Evolutionary conservation across 1,140 invertebrate genomes (phyloP).

Genomic region (Magallana ariakensis): DNA sequence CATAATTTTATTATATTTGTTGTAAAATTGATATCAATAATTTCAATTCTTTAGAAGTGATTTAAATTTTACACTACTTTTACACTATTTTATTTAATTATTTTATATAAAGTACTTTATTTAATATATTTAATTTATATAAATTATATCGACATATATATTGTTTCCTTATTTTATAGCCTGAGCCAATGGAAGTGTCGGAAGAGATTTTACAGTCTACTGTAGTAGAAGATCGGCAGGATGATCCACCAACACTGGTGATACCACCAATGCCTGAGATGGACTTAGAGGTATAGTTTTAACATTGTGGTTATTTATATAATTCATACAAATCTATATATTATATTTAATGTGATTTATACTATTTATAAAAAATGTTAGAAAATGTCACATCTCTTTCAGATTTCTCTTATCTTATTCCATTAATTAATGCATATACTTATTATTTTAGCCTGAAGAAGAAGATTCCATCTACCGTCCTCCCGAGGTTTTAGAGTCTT

Average conservation of each 20-base stretch:
- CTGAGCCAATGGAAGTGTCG: background rate
- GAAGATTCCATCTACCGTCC: background rate
- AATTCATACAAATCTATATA: background rate
- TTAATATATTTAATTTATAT: background rate
- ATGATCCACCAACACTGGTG: background rate
- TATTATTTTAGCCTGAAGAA: background rate
- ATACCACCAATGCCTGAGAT: background rate
- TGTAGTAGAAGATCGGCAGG: background rate
- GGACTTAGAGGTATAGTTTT: background rate
- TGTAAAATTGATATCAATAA: background rate
- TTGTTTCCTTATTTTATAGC: background rate
- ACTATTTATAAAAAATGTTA: no score
- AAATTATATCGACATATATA: background rate
- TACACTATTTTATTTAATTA: background rate
- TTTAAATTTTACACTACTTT: background rate
- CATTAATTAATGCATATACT: no score
- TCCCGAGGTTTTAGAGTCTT: background rate
- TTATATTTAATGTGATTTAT: background rate
- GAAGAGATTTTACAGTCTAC: background rate
- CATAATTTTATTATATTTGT: background rate
- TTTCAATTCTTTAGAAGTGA: background rate
- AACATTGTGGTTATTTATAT: background rate
- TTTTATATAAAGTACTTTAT: background rate
- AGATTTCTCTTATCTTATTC: no score
- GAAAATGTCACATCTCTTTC: no score